Evolutionary conservation across 2,797 vertebrate genomes (phyloP).

Genomic region (Tiaroga cobitis): DNA sequence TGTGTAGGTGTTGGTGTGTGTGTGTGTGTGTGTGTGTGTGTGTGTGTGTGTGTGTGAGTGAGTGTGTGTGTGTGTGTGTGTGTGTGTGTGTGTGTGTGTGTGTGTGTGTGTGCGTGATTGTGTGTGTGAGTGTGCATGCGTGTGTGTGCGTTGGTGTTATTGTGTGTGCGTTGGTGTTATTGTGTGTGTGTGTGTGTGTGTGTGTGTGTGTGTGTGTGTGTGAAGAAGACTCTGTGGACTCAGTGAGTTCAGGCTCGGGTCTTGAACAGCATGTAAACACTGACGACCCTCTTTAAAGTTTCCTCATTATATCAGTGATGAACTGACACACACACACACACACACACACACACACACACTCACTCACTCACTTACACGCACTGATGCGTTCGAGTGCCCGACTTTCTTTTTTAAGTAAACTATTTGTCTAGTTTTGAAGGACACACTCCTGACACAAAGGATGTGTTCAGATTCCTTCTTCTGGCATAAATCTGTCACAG

Average conservation of each 20-base stretch:
- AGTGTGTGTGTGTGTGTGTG: no score
- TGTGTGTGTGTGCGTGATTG: no score
- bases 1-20: not conserved
- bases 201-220: not conserved
- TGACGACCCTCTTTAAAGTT: not conserved
- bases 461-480: not conserved
- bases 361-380: not conserved
- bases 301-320: slow-evolving; percentile 37
- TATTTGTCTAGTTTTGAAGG: not conserved
- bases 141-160: no score
- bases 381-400: not conserved
- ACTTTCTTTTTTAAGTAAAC: not conserved
- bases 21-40: not conserved
- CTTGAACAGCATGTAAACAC: slow-evolving; percentile 56
- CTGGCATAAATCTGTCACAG: not conserved
- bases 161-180: no score
- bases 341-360: not conserved
- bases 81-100: no score
- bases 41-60: no score
- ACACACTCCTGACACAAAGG: not conserved
- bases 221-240: slow-evolving; percentile 39
- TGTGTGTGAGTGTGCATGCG: not conserved
- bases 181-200: not conserved
- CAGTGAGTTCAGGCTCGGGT: slow-evolving; percentile 53
- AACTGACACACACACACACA: no score